Conservation (phyloP, 2,888 invertebrate species). For the Leucozona laternaria region DNA sequence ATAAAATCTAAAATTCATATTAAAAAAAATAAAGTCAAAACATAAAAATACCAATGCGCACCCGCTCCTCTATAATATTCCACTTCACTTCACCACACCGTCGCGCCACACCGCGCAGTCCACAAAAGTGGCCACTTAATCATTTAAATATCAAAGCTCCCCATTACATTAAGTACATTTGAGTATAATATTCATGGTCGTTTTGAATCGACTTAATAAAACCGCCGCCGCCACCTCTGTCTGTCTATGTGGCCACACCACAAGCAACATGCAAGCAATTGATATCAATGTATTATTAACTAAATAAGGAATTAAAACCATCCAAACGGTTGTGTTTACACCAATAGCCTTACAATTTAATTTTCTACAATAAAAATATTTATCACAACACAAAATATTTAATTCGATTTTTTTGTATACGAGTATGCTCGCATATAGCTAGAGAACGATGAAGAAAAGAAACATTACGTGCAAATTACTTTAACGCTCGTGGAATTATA, state of each 20-base stretch:
- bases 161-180: background rate
- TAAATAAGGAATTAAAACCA: slow-evolving; percentile 70
- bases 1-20: background rate
- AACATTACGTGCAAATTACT: slow-evolving; percentile 72
- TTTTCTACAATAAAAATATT: slow-evolving; percentile 64
- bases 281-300: slow-evolving; percentile 37
- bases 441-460: slow-evolving; percentile 15
- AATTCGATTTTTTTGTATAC: background rate
- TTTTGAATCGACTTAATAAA: slow-evolving; percentile 16
- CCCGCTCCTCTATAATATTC: slow-evolving; percentile 59
- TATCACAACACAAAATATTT: slow-evolving; percentile 37
- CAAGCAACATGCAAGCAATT: slow-evolving; percentile 58
- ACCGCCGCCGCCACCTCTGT: slow-evolving; percentile 8
- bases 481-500: slow-evolving; percentile 69
- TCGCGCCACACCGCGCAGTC: background rate
- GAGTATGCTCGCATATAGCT: background rate
- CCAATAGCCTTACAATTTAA: slow-evolving; percentile 58
- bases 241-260: background rate
- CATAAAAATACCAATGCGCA: slow-evolving; percentile 52
- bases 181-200: slow-evolving; percentile 36
- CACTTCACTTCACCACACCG: slow-evolving; percentile 2
- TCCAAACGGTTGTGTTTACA: slow-evolving; percentile 70
- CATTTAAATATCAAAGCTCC: slow-evolving; percentile 65
- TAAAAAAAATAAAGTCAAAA: slow-evolving; percentile 17
- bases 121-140: slow-evolving; percentile 59